Base-by-base conservation (phyloP, 2,888 invertebrate species). In the Synergus itoensis region DNA sequence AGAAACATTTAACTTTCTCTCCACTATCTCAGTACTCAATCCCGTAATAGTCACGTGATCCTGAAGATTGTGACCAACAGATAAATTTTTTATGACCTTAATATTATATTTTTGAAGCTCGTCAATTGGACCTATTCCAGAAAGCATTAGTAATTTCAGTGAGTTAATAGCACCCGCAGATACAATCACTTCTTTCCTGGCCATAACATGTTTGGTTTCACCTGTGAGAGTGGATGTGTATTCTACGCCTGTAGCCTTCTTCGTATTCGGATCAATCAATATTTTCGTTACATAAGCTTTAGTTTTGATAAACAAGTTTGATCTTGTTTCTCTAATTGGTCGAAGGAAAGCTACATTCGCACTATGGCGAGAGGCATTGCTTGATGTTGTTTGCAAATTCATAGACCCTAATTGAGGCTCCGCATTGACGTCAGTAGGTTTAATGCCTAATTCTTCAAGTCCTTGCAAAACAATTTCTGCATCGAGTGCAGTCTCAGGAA, bases 301-400 rank as follows among this genome's bases (percentile, higher is more conserved):
- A 83, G 94, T 94, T 81, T 88, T 84, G 21, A 92, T 81, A 36
- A 84, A 84, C 16, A 92, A 81, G 80, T 92, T 92, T 45, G 86
- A 84, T 36, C 94, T 86, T 80, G 92, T 93, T 18, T 93, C 85
- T 63, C 95, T 92, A 78, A 96, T 94, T 0, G 95, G 95, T 84
- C 94, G 92, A 18, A 96, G 94, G 84, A 94, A 96, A 1, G 95
- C 96, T 1, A 89, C 90, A 86, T 96, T 96, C 0, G 93, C 92
- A 36, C 95, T 96, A 67, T 93, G 91, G 83, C 96, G 93, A 84
- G 92, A 92, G 4, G 96, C 95, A 86, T 94, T 91, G 77, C 92
- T 92, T 1, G 94, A 93, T 0, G 95, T 95, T 36, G 94, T 93
- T 88, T 95, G 95, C 43, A 94, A 88, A 57, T 94, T 91, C 89